Evolutionary conservation across 2,888 invertebrate species (phyloP), one percentile per base, ranked within the genome.

Genomic region (Heliconius erato): DNA sequence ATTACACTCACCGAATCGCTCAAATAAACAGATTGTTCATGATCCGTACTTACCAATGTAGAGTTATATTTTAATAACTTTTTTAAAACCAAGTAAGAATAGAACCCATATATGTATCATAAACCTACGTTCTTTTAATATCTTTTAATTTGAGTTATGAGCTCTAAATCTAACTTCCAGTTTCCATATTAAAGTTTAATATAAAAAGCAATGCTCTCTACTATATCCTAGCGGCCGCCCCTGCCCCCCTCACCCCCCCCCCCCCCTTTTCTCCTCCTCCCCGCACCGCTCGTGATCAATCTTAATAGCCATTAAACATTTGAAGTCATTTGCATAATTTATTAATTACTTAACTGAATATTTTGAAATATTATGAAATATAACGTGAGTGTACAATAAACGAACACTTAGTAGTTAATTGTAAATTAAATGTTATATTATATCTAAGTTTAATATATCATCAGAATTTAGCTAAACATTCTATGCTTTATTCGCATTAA

Each of bases 241-340:
- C 23, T 12, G 28, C 71, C 23, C 26, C 19, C 44, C 44, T 3
- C 16, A 7, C 26, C 32, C 6, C 7, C 1, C 54, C 54, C 6
- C 54, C 19, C 19, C 4, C 16, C 16, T 49, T 16, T 4, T 5
- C 4, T 1, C 16, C 49, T 19, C 54, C 19, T 7, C 63, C n/a
- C 32, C 59, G 14, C 76, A 3, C 26, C 32, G 23, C 59, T 11
- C 76, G 59, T 19, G 76, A 76, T 76, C 76, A 76, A 76, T 76
- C 76, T 76, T 76, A 40, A 76, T 76, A 63, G 63, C 76, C 63
- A 32, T 76, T 76, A 63, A 76, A 35, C 63, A 76, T 76, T n/a
- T 76, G 7, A 76, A 76, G 63, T 16, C 35, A 63, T 76, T 63
- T 63, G 63, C 35, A 76, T 76, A 76, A 63, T 76, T 76, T 76